Evolutionary conservation across 2,888 invertebrate species (phyloP).

Genomic region (Cosmia pyralina): DNA sequence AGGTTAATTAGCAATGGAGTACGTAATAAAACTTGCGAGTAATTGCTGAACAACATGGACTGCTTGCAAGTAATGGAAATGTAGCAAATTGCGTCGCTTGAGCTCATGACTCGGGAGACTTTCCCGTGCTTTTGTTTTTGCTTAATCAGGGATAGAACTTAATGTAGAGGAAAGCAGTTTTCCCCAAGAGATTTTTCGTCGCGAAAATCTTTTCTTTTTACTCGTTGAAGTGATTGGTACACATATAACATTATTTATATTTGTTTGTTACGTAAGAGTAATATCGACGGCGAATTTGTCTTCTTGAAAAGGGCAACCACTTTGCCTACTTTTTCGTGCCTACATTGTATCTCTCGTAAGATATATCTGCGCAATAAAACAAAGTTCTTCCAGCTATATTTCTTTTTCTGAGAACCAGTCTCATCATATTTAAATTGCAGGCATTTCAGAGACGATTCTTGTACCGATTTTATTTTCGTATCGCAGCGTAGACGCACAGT

Average conservation of each 20-base stretch:
- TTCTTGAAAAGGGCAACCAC: slow-evolving; percentile 58
- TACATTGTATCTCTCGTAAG: slow-evolving; percentile 40
- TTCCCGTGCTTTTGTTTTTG: slow-evolving; percentile 45
- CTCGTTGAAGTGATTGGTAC: slow-evolving; percentile 25
- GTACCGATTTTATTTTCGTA: slow-evolving; percentile 62
- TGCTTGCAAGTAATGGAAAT: slow-evolving; percentile 42
- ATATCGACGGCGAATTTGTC: slow-evolving; percentile 52
- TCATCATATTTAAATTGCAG: slow-evolving; percentile 62
- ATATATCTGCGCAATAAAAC: slow-evolving; percentile 58
- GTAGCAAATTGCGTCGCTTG: slow-evolving; percentile 34
- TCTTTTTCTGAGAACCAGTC: slow-evolving; percentile 50
- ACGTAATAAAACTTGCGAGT: slow-evolving; percentile 65
- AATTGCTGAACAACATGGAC: slow-evolving; percentile 54
- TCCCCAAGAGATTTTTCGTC: slow-evolving; percentile 17
- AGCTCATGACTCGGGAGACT: slow-evolving; percentile 30
- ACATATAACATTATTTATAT: slow-evolving; percentile 35
- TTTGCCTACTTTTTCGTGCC: slow-evolving; percentile 46
- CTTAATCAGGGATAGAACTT: slow-evolving; percentile 48
- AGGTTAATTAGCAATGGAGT: slow-evolving; percentile 72
- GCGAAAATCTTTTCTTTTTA: slow-evolving; percentile 38
- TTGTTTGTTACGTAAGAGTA: slow-evolving; percentile 34
- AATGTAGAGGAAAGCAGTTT: slow-evolving; percentile 50
- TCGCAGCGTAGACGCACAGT: slow-evolving; percentile 45
- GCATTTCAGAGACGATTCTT: slow-evolving; percentile 59
- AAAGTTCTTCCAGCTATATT: slow-evolving; percentile 45